These are phyloP conservation scores for Astyanax mexicanus DNA, from an alignment of 2,797 vertebrate genomes.

Conservation along the genomic window DNA sequence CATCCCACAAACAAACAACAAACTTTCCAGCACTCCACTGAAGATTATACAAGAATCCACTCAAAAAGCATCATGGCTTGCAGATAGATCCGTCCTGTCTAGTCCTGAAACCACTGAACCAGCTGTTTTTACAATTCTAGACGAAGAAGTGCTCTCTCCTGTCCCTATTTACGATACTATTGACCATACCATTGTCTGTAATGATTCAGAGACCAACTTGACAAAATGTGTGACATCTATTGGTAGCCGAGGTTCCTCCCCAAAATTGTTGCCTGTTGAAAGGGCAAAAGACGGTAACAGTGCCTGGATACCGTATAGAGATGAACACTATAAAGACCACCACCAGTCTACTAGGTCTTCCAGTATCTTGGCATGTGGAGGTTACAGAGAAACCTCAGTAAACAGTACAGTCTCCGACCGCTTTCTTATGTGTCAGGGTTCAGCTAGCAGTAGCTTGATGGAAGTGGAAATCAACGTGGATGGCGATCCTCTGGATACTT, in stretches of 20 bases:
- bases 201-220: conserved; percentile 51
- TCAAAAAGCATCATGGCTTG: conserved; percentile 29
- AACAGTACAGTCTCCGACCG: conserved; percentile 55
- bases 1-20: not conserved
- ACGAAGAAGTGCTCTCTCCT: conserved; percentile 80
- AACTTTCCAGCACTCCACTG: conserved; percentile 44
- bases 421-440: conserved; percentile 69
- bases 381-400: conserved; percentile 58
- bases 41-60: conserved; percentile 29
- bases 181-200: conserved; percentile 60
- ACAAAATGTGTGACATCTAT: conserved; percentile 47
- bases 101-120: conserved; percentile 82
- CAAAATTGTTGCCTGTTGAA: conserved; percentile 59
- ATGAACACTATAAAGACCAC: conserved; percentile 31
- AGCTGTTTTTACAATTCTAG: conserved; percentile 77
- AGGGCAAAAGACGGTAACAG: conserved; percentile 34
- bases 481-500: conserved; percentile 76
- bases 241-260: conserved; percentile 61
- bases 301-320: conserved; percentile 43
- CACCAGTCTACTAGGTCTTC: not conserved
- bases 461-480: conserved; percentile 86
- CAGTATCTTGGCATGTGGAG: conserved; percentile 27
- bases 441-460: conserved; percentile 76
- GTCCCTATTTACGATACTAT: conserved; percentile 70
- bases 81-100: conserved; percentile 61